Percentiles rank a stretch among this genome's conserved stretches.
phyloP scores from a whole-genome alignment of 2,113 vertebrate species.

The Gadus chalcogrammus region DNA sequence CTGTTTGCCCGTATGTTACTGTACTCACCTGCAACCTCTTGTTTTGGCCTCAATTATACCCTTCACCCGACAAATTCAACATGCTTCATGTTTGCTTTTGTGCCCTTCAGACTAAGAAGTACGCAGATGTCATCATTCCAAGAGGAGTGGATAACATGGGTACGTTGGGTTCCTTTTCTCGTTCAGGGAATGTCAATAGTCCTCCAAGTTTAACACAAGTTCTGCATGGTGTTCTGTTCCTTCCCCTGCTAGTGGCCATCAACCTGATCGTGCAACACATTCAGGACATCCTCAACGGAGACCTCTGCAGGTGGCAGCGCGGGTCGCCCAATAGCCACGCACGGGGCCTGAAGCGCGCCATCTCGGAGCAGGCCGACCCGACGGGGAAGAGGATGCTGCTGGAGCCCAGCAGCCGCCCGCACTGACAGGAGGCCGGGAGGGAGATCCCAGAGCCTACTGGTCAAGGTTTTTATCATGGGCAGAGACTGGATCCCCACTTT shows the following conservation, averaged over 20 bases:
- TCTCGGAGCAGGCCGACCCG: slow-evolving; percentile 72
- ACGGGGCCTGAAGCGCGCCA: slow-evolving; percentile 78
- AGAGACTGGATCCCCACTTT: too few species aligned
- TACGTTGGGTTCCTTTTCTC: slow-evolving; percentile 55
- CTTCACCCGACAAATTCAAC: not conserved
- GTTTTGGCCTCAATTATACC: too few species aligned
- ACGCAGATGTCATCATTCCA: slow-evolving; percentile 95
- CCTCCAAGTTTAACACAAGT: too few species aligned
- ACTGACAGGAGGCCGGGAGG: slow-evolving; percentile 62
- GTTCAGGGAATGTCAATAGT: too few species aligned
- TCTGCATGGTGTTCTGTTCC: not conserved
- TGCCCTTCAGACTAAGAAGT: slow-evolving; percentile 91
- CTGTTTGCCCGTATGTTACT: slow-evolving; percentile 83
- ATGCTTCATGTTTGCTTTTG: not conserved
- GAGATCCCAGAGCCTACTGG: not conserved
- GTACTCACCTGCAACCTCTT: not conserved
- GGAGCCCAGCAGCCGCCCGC: slow-evolving; percentile 93
- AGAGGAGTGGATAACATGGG: slow-evolving; percentile 98
- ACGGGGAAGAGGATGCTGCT: slow-evolving; percentile 81
- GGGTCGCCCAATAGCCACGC: slow-evolving; percentile 70
- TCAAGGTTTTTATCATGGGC: too few species aligned
- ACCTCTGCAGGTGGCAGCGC: slow-evolving; percentile 93
- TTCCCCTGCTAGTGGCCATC: slow-evolving; percentile 82
- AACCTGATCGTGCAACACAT: slow-evolving; percentile 99
- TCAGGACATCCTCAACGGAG: slow-evolving; percentile 91